Conservation (phyloP, 2,113 vertebrate species). For the Zootoca vivipara region DNA sequence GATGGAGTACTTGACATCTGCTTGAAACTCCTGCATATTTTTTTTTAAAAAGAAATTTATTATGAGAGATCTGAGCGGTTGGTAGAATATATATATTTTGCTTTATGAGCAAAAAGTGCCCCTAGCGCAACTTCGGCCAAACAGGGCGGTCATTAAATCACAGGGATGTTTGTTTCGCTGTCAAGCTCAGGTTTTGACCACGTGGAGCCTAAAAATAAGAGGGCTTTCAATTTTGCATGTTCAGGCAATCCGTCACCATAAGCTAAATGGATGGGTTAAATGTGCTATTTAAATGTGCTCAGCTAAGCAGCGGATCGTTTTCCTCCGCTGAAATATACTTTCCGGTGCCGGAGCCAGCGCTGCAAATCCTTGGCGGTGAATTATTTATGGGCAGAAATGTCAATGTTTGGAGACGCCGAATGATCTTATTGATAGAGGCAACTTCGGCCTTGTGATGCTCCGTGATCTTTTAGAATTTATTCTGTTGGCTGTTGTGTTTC, state of each 20-base stretch:
- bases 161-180: constrained; percentile 48
- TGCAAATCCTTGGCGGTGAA: constrained; percentile 11
- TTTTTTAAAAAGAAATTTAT: not conserved
- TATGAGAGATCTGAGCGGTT: constrained; percentile 1
- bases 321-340: constrained; percentile 46
- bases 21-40: not conserved
- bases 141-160: constrained; percentile 52
- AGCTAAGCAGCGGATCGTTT: constrained; percentile 34
- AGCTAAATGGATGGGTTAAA: constrained; percentile 68
- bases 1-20: not conserved
- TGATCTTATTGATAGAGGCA: not conserved
- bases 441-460: not conserved
- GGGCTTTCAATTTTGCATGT: constrained; percentile 53
- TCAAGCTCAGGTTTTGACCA: constrained; percentile 53
- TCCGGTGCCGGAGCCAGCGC: constrained; percentile 9
- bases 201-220: constrained; percentile 59
- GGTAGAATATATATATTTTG: not conserved
- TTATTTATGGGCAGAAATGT: constrained; percentile 20
- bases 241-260: constrained; percentile 54
- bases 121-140: constrained; percentile 37
- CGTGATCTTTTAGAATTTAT: not conserved
- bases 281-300: constrained; percentile 48
- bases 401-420: constrained; percentile 13
- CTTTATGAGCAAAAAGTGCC: not conserved
- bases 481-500: not conserved